Conservation (phyloP, 30 jellyfish, hydroid and myxozoan genomes). For the Rhopilema esculentum region DNA sequence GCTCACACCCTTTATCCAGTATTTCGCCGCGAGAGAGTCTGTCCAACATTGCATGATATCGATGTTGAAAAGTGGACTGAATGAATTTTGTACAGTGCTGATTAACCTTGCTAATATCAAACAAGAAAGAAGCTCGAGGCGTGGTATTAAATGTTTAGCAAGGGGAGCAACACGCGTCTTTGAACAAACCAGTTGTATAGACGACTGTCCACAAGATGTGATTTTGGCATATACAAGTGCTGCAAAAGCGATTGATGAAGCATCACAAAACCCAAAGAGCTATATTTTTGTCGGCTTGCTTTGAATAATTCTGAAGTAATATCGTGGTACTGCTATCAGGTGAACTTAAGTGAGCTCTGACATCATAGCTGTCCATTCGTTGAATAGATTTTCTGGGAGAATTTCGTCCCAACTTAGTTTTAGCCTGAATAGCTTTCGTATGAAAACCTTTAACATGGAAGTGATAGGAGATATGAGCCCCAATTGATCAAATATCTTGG, state of each 20-base stretch:
- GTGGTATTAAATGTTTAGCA: conserved; percentile 30
- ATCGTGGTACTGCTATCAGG: not conserved
- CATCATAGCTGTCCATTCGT: not conserved
- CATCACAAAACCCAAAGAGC: conserved; percentile 9
- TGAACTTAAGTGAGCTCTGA: not conserved
- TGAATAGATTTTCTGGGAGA: not conserved
- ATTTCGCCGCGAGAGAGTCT: conserved; percentile 19
- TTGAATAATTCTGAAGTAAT: not conserved
- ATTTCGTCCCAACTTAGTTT: conserved; percentile 10
- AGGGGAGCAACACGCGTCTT: conserved; percentile 34
- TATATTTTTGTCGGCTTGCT: not conserved
- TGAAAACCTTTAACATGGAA: not conserved
- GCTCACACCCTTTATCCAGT: conserved; percentile 23
- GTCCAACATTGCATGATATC: conserved; percentile 15
- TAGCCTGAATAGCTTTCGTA: not conserved
- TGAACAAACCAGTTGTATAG: not conserved
- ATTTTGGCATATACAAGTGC: conserved; percentile 25
- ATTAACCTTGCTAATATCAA: conserved; percentile 13
- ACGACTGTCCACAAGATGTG: conserved; percentile 14
- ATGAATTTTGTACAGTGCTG: not conserved
- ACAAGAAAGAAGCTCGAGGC: conserved; percentile 42
- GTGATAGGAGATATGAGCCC: conserved; percentile 20
- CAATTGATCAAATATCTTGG: conserved; percentile 23
- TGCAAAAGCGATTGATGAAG: conserved; percentile 3
- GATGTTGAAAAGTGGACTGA: not conserved